These are phyloP conservation scores for Crotalus tigris DNA, from an alignment of 2,113 vertebrate genomes.

Conservation along the genomic window DNA sequence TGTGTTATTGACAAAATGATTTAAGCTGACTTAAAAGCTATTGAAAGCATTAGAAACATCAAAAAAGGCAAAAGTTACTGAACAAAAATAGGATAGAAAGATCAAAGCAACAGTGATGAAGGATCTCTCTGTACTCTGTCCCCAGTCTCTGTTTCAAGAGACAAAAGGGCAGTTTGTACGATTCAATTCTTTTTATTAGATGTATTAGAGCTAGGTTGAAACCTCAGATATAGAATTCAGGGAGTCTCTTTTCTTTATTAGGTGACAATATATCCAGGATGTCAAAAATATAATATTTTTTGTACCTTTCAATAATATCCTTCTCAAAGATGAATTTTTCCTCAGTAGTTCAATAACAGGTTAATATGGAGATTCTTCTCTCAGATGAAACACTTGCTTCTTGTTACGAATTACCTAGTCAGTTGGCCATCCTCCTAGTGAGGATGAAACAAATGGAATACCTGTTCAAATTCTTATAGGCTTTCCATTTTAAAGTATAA, in stretches of 20 bases:
- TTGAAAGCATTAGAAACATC: neutral
- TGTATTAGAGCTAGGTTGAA: neutral
- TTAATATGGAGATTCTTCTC: conserved; percentile 18
- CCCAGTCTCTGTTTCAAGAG: neutral
- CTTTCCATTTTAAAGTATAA: conserved; percentile 48
- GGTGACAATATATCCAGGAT: neutral
- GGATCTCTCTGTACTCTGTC: neutral
- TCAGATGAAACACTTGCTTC: neutral
- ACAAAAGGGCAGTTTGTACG: neutral
- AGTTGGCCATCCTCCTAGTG: conserved; percentile 21
- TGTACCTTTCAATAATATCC: neutral
- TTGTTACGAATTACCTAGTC: neutral
- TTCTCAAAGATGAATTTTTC: conserved; percentile 9
- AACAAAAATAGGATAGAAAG: neutral
- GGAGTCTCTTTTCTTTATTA: neutral
- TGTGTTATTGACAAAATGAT: neutral
- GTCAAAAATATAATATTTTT: neutral
- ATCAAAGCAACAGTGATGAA: neutral
- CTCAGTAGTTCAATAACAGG: conserved; percentile 1
- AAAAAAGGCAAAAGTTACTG: neutral
- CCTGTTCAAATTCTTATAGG: conserved; percentile 52
- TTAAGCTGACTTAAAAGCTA: neutral
- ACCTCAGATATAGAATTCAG: neutral
- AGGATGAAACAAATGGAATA: conserved; percentile 33
- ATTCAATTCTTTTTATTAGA: too few species aligned